A percentile compares a stretch with the other conserved stretches of the same genome.
These are phyloP conservation scores for Hiodon alosoides DNA, from an alignment of 2,113 vertebrate genomes.

Conservation along the genomic window DNA sequence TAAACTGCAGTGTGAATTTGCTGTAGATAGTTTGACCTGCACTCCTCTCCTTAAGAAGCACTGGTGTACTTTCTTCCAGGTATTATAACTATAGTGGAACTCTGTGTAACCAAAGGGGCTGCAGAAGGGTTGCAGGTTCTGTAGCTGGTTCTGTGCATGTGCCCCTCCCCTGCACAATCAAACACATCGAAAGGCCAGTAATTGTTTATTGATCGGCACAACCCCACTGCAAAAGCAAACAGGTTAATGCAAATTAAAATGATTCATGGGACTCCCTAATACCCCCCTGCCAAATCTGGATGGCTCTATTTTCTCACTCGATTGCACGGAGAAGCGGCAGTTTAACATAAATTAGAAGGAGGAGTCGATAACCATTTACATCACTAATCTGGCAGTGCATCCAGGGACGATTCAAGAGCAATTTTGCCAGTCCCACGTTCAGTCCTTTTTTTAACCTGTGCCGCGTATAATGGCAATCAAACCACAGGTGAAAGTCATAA, in stretches of 20 bases:
- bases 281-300: not conserved
- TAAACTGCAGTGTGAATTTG: too few species aligned
- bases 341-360: conserved; percentile 26
- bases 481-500: too few species aligned
- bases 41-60: too few species aligned
- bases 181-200: not conserved
- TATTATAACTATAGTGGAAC: too few species aligned
- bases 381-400: conserved; percentile 3
- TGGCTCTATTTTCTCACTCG: conserved; percentile 12
- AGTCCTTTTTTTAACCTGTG: not conserved
- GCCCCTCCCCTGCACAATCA: not conserved
- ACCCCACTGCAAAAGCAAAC: conserved; percentile 11
- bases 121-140: not conserved
- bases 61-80: too few species aligned
- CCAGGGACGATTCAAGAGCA: conserved; percentile 9
- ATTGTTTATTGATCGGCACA: conserved; percentile 29
- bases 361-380: conserved; percentile 22
- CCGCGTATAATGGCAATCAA: not conserved
- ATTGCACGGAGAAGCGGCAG: conserved; percentile 9
- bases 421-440: conserved; percentile 10
- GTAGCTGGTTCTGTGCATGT: not conserved
- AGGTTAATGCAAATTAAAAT: conserved; percentile 6
- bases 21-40: too few species aligned
- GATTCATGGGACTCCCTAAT: not conserved
- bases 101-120: not conserved